These are phyloP conservation scores for Oryzias melastigma DNA, from an alignment of 2,113 vertebrate species.

Conservation along the genomic window DNA sequence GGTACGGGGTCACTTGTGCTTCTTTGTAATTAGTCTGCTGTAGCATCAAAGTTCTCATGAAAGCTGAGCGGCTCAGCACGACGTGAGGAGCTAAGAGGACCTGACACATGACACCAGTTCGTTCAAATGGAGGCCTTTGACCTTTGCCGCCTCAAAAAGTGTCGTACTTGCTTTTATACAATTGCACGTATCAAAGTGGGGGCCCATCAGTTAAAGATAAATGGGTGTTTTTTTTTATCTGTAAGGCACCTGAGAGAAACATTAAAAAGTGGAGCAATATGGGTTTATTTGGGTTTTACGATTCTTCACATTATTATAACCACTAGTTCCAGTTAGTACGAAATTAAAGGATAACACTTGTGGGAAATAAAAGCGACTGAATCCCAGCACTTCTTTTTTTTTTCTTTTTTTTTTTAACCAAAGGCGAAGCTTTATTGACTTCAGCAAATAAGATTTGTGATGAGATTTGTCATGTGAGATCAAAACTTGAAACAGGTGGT, in stretches of 20 bases:
- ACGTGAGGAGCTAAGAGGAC: conserved; percentile 28
- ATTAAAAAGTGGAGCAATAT: neutral
- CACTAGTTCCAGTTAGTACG: no score
- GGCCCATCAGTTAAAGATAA: conserved; percentile 20
- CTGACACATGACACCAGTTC: conserved; percentile 57
- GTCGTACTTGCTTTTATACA: conserved; percentile 27
- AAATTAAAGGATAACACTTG: no score
- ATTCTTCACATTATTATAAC: neutral
- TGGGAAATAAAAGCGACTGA: no score
- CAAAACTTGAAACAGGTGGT: conserved; percentile 5
- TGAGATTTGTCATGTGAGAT: conserved; percentile 23
- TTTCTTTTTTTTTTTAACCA: no score
- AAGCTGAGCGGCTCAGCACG: conserved; percentile 39
- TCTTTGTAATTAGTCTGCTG: conserved; percentile 63
- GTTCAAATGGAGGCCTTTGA: conserved; percentile 58
- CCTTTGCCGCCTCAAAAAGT: conserved; percentile 54
- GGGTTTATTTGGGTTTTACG: neutral
- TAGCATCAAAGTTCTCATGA: conserved; percentile 37
- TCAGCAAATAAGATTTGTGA: conserved; percentile 1
- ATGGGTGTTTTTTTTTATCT: neutral
- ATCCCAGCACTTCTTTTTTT: no score
- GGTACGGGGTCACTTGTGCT: conserved; percentile 62
- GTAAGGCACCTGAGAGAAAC: neutral
- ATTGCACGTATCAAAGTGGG: conserved; percentile 41
- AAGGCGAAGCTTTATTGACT: neutral